Evolutionary conservation across 1,140 invertebrate species (phyloP).

Genomic region (Apis dorsata): DNA sequence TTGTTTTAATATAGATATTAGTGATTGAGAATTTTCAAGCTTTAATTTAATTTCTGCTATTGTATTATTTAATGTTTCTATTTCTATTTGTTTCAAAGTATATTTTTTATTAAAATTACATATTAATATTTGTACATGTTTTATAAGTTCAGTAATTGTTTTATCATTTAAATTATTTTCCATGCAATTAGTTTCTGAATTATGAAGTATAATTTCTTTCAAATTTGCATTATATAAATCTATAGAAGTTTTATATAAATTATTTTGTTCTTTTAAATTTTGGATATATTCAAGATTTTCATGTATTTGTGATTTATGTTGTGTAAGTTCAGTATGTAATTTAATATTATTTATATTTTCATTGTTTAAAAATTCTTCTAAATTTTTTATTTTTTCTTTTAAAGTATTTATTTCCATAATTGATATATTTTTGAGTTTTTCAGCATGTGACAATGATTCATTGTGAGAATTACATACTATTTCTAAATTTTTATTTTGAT

Average conservation of each 20-base stretch:
- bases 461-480: conserved; percentile 43
- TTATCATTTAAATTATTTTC: conserved; percentile 35
- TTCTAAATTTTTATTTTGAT: conserved; percentile 41
- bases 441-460: conserved; percentile 34
- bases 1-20: conserved; percentile 53
- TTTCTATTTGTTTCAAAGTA: conserved; percentile 26
- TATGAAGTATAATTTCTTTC: conserved; percentile 27
- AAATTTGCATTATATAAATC: conserved; percentile 31
- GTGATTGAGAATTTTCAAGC: not conserved
- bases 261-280: conserved; percentile 40
- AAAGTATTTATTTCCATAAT: conserved; percentile 51
- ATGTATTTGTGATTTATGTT: conserved; percentile 23
- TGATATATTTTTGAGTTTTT: conserved; percentile 54
- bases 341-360: conserved; percentile 30
- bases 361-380: conserved; percentile 38
- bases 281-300: conserved; percentile 45
- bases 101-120: conserved; percentile 17
- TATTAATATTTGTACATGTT: conserved; percentile 31
- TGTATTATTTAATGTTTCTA: conserved; percentile 13
- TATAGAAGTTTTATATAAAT: conserved; percentile 30
- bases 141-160: conserved; percentile 35
- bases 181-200: conserved; percentile 3
- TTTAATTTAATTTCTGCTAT: conserved; percentile 32
- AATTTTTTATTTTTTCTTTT: conserved; percentile 41
- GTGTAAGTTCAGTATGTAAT: conserved; percentile 19